Conservation (phyloP, 2,888 invertebrate genomes). For the Apamea sordens region DNA sequence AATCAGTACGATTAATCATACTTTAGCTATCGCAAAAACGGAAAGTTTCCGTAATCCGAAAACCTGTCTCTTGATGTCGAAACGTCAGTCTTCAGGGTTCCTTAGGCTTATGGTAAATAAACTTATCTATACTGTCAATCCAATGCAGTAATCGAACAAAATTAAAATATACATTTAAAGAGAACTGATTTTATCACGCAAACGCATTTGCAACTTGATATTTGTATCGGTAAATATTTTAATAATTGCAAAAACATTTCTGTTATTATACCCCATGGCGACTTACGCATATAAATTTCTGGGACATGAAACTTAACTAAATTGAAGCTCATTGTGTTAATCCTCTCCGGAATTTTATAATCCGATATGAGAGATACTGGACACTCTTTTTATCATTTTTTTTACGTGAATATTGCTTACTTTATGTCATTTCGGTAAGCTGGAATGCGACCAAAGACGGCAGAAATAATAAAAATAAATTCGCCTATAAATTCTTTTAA, state of each 20-base stretch:
- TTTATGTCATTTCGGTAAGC: slow-evolving; percentile 26
- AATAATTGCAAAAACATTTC: slow-evolving; percentile 28
- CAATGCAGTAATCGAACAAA: slow-evolving; percentile 32
- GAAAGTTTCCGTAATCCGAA: slow-evolving; percentile 74
- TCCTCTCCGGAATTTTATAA: slow-evolving; percentile 77
- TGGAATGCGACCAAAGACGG: slow-evolving; percentile 41
- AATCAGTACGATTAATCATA: slow-evolving; percentile 79
- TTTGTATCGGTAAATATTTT: slow-evolving; percentile 39
- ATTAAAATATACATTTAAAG: slow-evolving; percentile 41
- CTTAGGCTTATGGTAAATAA: slow-evolving; percentile 53
- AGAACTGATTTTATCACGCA: slow-evolving; percentile 42
- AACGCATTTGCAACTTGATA: slow-evolving; percentile 52
- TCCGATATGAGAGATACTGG: slow-evolving; percentile 69
- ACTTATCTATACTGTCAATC: slow-evolving; percentile 48
- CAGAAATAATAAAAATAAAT: slow-evolving; percentile 29
- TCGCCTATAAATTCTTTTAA: slow-evolving; percentile 28
- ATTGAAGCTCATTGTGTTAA: slow-evolving; percentile 72
- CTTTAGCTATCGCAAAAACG: slow-evolving; percentile 77
- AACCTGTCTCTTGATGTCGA: slow-evolving; percentile 71
- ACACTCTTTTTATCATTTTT: slow-evolving; percentile 55
- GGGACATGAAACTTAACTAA: slow-evolving; percentile 63
- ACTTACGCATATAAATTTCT: slow-evolving; percentile 65
- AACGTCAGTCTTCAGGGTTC: slow-evolving; percentile 63
- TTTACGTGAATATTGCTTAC: slow-evolving; percentile 37
- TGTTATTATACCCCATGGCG: slow-evolving; percentile 54